phyloP scores from a whole-genome alignment of 2,888 invertebrate genomes.

The Eulithis testata region DNA sequence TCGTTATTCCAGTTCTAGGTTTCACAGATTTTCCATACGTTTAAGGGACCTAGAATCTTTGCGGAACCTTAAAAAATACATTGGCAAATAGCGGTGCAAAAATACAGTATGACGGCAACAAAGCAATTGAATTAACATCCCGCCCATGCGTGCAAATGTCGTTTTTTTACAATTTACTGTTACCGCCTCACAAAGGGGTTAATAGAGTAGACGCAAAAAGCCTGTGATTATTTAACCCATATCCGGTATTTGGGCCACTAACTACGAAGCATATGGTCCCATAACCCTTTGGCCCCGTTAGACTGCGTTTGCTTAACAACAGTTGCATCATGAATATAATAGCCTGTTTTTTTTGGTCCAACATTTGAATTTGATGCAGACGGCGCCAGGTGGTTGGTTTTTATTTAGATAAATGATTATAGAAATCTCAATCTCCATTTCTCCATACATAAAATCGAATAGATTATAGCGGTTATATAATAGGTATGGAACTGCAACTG shows the following conservation, averaged over 20 bases:
- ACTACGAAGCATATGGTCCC: conserved; percentile 68
- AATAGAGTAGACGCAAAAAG: conserved; percentile 70
- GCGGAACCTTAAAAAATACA: conserved; percentile 49
- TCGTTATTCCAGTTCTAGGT: too few relatives aligned
- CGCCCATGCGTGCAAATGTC: conserved; percentile 69
- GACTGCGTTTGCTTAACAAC: conserved; percentile 66
- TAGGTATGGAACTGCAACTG: not conserved
- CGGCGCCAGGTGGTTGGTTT: conserved; percentile 67
- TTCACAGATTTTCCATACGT: too few relatives aligned
- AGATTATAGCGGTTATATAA: conserved; percentile 16
- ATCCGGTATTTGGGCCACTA: conserved; percentile 69
- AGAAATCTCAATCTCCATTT: conserved; percentile 31
- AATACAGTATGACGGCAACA: conserved; percentile 46
- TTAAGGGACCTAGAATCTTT: not conserved
- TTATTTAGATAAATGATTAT: conserved; percentile 42
- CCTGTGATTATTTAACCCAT: conserved; percentile 82
- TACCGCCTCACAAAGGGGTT: conserved; percentile 71
- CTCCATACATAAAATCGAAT: conserved; percentile 30
- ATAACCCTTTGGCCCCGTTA: conserved; percentile 84
- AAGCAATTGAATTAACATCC: conserved; percentile 72
- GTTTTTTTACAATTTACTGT: conserved; percentile 69
- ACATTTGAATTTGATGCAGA: conserved; percentile 50
- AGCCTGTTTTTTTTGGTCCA: conserved; percentile 59
- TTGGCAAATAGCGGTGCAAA: conserved; percentile 48
- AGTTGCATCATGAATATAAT: conserved; percentile 77